Conservation (phyloP, 2,113 vertebrate species). For the Poecile atricapillus region DNA sequence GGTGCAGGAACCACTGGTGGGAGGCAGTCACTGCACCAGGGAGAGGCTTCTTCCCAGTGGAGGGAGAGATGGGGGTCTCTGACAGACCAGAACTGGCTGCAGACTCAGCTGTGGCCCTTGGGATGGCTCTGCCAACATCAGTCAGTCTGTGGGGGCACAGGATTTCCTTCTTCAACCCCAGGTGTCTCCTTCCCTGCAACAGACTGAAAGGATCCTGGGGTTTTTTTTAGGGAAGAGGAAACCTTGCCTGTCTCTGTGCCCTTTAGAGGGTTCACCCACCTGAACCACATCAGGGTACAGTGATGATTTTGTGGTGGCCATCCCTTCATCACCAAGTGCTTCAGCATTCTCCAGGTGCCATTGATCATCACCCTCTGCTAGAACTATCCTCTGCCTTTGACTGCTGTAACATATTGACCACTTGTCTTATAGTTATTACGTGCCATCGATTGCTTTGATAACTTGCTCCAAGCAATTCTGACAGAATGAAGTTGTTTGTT, state of each 20-base stretch:
- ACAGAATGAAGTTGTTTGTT: slow-evolving; percentile 59
- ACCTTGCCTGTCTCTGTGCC: neutral
- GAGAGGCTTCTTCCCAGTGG: neutral
- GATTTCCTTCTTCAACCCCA: neutral
- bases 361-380: slow-evolving; percentile 32
- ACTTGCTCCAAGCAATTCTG: slow-evolving; percentile 49
- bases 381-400: slow-evolving; percentile 9
- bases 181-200: neutral
- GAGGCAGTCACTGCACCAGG: neutral
- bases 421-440: slow-evolving; percentile 37
- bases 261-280: neutral
- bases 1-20: neutral
- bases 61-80: neutral
- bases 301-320: neutral
- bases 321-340: neutral
- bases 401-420: slow-evolving; percentile 8
- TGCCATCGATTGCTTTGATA: slow-evolving; percentile 62
- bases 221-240: neutral
- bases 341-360: neutral
- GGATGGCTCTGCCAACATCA: neutral
- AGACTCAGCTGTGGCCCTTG: rapidly evolving
- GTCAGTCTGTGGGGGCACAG: neutral
- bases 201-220: neutral
- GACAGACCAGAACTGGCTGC: neutral
- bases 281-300: neutral